Percentiles rank a stretch among this genome's conserved stretches.
These are phyloP conservation scores for Prochilodus magdalenae DNA, from an alignment of 2,113 vertebrate species.

Conservation along the genomic window DNA sequence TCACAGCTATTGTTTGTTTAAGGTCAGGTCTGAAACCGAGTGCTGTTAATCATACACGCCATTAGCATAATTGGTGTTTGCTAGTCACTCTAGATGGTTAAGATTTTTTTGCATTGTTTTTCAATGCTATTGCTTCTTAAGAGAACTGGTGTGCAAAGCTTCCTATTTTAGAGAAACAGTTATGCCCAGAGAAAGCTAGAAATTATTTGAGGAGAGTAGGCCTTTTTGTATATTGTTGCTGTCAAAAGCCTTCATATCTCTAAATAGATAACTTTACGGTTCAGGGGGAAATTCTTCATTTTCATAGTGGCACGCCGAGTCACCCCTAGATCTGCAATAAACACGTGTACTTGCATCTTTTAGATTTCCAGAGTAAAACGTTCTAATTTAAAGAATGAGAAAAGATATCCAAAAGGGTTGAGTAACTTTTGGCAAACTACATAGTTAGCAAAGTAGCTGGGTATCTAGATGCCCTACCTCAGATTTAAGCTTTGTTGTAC, in stretches of 20 bases:
- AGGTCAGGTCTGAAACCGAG: conserved; percentile 48
- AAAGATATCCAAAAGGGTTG: too few relatives aligned
- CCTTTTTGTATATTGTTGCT: background rate
- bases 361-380: too few relatives aligned
- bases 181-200: background rate
- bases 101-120: conserved; percentile 15
- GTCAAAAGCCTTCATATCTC: background rate
- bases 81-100: conserved; percentile 27
- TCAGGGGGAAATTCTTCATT: too few relatives aligned
- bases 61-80: conserved; percentile 45
- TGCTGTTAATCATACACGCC: conserved; percentile 38
- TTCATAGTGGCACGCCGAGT: too few relatives aligned
- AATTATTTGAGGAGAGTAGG: background rate
- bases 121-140: background rate
- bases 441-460: too few relatives aligned
- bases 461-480: too few relatives aligned
- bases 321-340: too few relatives aligned
- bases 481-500: too few relatives aligned
- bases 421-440: too few relatives aligned
- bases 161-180: background rate
- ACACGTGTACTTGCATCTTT: too few relatives aligned
- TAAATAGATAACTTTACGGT: too few relatives aligned
- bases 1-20: conserved; percentile 49
- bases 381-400: too few relatives aligned
- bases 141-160: background rate